Conservation (phyloP, 2,888 invertebrate species). For the Acrocera orbiculus region DNA sequence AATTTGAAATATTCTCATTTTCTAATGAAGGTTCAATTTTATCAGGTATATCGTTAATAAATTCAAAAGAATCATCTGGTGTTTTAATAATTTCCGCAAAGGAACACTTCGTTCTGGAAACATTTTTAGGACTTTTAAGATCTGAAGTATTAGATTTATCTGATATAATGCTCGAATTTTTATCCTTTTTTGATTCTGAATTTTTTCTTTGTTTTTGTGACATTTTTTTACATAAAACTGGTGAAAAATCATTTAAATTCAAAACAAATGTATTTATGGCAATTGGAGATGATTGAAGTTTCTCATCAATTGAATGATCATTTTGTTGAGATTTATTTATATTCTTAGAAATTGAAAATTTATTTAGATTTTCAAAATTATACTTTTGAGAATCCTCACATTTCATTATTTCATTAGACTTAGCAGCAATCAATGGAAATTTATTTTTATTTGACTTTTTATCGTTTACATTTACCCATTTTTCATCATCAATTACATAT, state of each 20-base stretch:
- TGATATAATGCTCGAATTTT: conserved; percentile 3
- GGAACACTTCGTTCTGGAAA: too few species aligned
- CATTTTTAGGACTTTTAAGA: conserved; percentile 17
- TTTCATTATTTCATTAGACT: conserved; percentile 31
- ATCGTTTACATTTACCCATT: conserved; percentile 29
- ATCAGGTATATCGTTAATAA: not conserved
- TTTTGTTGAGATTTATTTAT: not conserved
- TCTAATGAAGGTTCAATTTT: not conserved
- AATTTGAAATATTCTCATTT: not conserved
- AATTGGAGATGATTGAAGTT: not conserved
- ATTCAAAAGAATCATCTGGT: conserved; percentile 5
- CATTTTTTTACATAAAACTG: conserved; percentile 25
- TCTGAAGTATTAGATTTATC: conserved; percentile 16
- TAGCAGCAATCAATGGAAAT: conserved; percentile 9
- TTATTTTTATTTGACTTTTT: conserved; percentile 32
- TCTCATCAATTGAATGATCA: not conserved
- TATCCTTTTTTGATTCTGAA: conserved; percentile 29
- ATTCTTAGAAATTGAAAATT: conserved; percentile 4
- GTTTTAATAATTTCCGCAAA: conserved; percentile 25
- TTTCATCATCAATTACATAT: conserved; percentile 16
- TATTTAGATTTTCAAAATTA: conserved; percentile 28
- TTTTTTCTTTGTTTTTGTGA: conserved; percentile 42
- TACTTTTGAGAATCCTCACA: conserved; percentile 32
- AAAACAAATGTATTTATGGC: conserved; percentile 15
- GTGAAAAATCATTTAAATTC: conserved; percentile 22